Conservation (phyloP, 2,797 vertebrate species). For the Notolepis coatsorum region DNA sequence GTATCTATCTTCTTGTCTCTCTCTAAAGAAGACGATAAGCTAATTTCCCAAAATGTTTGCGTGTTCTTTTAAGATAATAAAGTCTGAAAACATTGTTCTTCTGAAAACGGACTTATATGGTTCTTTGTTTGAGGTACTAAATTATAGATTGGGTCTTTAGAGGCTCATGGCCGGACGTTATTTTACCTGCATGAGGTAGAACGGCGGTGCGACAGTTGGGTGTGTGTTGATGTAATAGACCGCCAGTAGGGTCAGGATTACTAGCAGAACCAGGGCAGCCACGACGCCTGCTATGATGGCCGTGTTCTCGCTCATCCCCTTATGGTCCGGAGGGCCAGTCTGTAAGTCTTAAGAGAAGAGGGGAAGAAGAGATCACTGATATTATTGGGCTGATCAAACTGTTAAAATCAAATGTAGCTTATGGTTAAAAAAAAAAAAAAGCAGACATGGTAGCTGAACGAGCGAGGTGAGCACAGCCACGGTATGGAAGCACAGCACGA, state of each 20-base stretch:
- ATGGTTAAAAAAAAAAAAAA: background rate
- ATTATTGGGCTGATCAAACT: background rate
- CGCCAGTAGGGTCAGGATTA: slow-evolving; percentile 85
- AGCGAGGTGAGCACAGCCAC: background rate
- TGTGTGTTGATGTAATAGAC: slow-evolving; percentile 94
- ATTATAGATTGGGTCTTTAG: no score
- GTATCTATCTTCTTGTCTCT: no score
- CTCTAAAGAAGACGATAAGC: no score
- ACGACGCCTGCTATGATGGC: slow-evolving; percentile 91
- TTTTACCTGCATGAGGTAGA: slow-evolving; percentile 89
- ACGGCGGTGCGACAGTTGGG: slow-evolving; percentile 87
- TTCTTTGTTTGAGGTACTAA: no score
- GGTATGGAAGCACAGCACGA: background rate
- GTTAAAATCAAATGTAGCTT: background rate
- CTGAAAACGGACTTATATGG: no score
- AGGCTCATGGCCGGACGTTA: no score
- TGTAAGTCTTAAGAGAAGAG: slow-evolving; percentile 56
- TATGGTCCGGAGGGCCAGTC: slow-evolving; percentile 62
- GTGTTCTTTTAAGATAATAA: no score
- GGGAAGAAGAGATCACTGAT: slow-evolving; percentile 5
- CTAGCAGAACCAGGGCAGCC: slow-evolving; percentile 86
- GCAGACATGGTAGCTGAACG: background rate
- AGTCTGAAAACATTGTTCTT: no score
- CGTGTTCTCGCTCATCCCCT: slow-evolving; percentile 79
- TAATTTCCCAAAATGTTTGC: no score